These are phyloP conservation scores for Anguilla rostrata DNA, from an alignment of 2,113 vertebrate species.

Conservation along the genomic window DNA sequence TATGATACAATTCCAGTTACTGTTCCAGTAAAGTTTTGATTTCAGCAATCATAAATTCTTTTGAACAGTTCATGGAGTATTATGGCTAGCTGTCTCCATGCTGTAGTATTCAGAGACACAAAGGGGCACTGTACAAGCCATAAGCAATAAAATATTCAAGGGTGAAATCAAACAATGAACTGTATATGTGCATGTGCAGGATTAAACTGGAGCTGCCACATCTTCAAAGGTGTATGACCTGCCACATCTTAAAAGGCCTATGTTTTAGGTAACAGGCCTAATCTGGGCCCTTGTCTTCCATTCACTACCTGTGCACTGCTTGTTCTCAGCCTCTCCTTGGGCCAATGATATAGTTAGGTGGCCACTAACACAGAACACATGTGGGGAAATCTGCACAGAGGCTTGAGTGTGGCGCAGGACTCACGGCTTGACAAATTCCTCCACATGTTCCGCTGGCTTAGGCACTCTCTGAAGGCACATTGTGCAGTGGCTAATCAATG, in stretches of 20 bases:
- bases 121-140: not conserved
- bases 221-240: not conserved
- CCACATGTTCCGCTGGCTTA: slow-evolving; percentile 3
- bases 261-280: not conserved
- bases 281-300: not conserved
- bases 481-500: slow-evolving; percentile 16
- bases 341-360: not conserved
- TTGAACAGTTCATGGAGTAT: not conserved
- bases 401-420: not conserved
- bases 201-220: not conserved
- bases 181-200: not conserved
- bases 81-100: not conserved
- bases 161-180: not conserved
- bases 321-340: not conserved
- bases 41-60: not conserved
- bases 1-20: not conserved
- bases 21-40: too few relatives aligned
- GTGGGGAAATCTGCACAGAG: slow-evolving; percentile 22
- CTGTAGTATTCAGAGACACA: not conserved
- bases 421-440: not conserved
- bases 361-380: slow-evolving; percentile 39
- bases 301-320: slow-evolving; percentile 15
- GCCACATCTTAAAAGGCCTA: not conserved
- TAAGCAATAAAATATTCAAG: not conserved
- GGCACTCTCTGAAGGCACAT: slow-evolving; percentile 21